Evolutionary conservation across 92 coral and sea anemone species (phyloP).

Genomic region (Phymanthus crucifer): DNA sequence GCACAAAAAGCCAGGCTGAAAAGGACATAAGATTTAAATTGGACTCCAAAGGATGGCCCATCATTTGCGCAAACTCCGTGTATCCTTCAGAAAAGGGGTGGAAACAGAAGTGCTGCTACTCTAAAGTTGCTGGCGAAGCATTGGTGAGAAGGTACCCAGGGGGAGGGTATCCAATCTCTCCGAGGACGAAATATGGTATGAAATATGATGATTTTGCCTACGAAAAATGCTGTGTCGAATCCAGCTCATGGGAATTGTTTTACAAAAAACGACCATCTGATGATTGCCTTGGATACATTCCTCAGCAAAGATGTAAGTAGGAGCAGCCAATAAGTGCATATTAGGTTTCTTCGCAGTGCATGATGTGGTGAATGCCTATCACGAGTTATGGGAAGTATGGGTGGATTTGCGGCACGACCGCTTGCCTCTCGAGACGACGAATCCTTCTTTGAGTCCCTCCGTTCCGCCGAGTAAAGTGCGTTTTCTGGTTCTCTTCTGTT

Average conservation of each 20-base stretch:
- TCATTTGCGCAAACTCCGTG: background rate
- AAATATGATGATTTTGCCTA: constrained; percentile 27
- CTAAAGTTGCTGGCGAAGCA: constrained; percentile 8
- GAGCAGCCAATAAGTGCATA: background rate
- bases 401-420: no score
- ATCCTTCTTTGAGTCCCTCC: no score
- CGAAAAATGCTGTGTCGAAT: constrained; percentile 38
- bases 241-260: constrained; percentile 21
- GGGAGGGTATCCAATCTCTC: constrained; percentile 24
- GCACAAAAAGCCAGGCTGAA: background rate
- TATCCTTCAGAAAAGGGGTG: background rate
- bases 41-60: background rate
- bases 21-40: background rate
- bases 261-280: constrained; percentile 47
- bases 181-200: background rate
- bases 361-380: no score
- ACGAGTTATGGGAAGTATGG: no score
- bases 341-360: background rate
- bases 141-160: constrained; percentile 33
- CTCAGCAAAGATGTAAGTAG: constrained; percentile 41
- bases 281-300: constrained; percentile 24
- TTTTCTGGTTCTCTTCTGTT: no score
- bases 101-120: constrained; percentile 50
- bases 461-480: no score
- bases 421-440: no score